phyloP scores from a whole-genome alignment of 1,140 invertebrate species.

The Zaprionus gabonicus region DNA sequence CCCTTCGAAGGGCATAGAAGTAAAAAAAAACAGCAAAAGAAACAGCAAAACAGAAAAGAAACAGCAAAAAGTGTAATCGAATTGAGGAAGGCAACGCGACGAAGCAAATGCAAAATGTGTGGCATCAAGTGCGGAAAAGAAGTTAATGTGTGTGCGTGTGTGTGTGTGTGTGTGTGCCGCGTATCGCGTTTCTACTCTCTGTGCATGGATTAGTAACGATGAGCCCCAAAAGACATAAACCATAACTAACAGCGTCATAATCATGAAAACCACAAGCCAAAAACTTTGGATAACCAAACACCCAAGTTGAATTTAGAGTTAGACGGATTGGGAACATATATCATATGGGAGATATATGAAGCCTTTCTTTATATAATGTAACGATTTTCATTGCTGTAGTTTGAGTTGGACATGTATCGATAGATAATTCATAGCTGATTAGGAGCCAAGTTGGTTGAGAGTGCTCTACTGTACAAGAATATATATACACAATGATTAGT shows the following conservation, averaged over 20 bases:
- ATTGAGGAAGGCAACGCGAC: neutral
- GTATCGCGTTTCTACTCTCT: constrained; percentile 1
- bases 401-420: neutral
- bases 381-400: too few species aligned
- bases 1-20: neutral
- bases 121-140: constrained; percentile 6
- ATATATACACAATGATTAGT: neutral
- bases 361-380: too few species aligned
- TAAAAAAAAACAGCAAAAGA: neutral
- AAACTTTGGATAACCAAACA: neutral
- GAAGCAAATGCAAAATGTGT: neutral
- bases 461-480: neutral
- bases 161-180: constrained; percentile 21
- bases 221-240: neutral
- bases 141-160: constrained; percentile 41
- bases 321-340: neutral
- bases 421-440: neutral
- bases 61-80: neutral
- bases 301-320: neutral
- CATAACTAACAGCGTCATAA: neutral
- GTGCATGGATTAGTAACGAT: constrained; percentile 23
- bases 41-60: neutral
- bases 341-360: neutral
- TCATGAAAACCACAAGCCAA: neutral
- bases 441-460: neutral